Evolutionary conservation across 2,113 vertebrate species (phyloP).

Genomic region (Oreocharis arfaki): DNA sequence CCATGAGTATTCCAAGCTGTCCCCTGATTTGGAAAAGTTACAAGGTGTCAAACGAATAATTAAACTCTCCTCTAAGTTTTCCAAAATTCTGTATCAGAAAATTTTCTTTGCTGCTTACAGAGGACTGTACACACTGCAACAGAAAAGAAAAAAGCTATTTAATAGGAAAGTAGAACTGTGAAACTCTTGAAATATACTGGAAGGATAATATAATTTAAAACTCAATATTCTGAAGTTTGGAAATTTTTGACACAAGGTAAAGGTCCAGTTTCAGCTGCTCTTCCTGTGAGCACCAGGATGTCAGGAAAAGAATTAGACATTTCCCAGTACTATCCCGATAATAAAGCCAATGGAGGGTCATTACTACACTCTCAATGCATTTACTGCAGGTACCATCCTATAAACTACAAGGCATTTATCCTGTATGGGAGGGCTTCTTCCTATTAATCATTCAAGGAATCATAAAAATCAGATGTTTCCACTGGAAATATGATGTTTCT

Average conservation of each 20-base stretch:
- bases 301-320: background rate
- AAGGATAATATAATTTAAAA: background rate
- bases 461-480: background rate
- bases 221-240: background rate
- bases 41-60: background rate
- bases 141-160: background rate
- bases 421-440: background rate
- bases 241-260: background rate
- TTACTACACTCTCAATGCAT: background rate
- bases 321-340: background rate
- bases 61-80: background rate
- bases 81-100: background rate
- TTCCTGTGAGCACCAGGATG: background rate
- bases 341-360: background rate
- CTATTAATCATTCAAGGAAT: background rate
- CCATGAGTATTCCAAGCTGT: accelerated
- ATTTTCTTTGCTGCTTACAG: background rate
- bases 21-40: background rate
- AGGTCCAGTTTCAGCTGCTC: background rate
- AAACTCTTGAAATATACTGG: background rate
- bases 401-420: background rate
- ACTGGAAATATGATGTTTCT: background rate
- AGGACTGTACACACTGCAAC: background rate
- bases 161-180: background rate
- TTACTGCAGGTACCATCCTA: background rate